Conservation (phyloP, 2,888 invertebrate species). For the Lordiphosa andalusiaca region DNA sequence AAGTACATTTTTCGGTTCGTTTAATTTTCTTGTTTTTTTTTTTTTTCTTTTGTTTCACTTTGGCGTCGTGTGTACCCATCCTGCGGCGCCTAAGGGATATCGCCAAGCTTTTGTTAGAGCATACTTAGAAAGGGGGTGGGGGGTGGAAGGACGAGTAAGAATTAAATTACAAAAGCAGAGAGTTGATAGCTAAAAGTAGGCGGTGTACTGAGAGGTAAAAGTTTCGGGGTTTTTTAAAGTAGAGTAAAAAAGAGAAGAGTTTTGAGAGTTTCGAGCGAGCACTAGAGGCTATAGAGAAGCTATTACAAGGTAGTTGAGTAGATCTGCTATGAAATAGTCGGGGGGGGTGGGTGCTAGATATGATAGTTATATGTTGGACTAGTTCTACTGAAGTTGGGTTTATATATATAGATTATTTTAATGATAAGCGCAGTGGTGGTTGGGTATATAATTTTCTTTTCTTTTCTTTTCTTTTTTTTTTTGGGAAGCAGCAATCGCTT, state of each 20-base stretch:
- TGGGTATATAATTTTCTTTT: slow-evolving; percentile 27
- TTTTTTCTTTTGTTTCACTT: slow-evolving; percentile 23
- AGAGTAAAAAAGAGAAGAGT: background rate
- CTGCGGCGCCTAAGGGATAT: slow-evolving; percentile 30
- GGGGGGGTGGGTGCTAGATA: background rate
- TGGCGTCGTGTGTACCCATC: slow-evolving; percentile 53
- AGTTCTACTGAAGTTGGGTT: background rate
- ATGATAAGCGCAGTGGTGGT: slow-evolving; percentile 62
- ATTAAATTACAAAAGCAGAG: slow-evolving; percentile 10
- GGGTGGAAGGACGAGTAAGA: too few relatives aligned
- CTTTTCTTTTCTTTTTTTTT: slow-evolving; percentile 6
- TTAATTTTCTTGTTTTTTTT: slow-evolving; percentile 32
- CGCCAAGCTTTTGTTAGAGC: slow-evolving; percentile 18
- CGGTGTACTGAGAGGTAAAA: slow-evolving; percentile 4
- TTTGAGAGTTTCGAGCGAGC: too few relatives aligned
- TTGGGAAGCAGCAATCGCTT: slow-evolving; percentile 69
- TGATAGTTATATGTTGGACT: slow-evolving; percentile 15
- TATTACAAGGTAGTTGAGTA: background rate
- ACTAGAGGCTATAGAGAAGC: background rate
- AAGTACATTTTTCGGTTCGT: slow-evolving; percentile 21
- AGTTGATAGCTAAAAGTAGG: slow-evolving; percentile 2
- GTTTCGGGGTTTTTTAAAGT: background rate
- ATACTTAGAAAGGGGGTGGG: background rate
- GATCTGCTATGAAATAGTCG: slow-evolving; percentile 21
- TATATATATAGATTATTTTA: slow-evolving; percentile 16